Conservation (phyloP, 2,797 vertebrate species). For the Gobio occitaniae region DNA sequence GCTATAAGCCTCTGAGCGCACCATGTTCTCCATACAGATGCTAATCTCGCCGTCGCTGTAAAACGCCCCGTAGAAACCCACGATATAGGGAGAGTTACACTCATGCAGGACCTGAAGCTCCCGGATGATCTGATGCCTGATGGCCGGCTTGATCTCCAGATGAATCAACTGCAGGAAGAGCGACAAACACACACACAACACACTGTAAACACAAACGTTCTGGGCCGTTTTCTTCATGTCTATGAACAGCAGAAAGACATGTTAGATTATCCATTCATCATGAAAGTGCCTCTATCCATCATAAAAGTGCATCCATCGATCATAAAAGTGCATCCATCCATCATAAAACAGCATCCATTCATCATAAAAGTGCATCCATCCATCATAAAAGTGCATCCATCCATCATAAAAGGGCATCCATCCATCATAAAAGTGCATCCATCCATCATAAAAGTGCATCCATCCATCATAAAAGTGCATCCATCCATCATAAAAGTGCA, state of each 20-base stretch:
- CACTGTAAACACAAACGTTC: background rate
- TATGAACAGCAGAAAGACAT: background rate
- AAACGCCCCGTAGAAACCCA: conserved; percentile 88
- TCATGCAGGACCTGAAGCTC: conserved; percentile 86
- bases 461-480: too few species aligned
- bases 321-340: too few species aligned
- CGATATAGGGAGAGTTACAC: conserved; percentile 84
- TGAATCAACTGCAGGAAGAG: conserved; percentile 78
- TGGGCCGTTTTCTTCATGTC: background rate
- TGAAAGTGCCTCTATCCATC: too few species aligned
- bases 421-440: too few species aligned
- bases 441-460: too few species aligned
- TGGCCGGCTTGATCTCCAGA: conserved; percentile 84
- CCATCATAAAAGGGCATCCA: too few species aligned
- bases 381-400: too few species aligned
- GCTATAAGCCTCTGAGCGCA: conserved; percentile 62
- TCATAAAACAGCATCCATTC: too few species aligned
- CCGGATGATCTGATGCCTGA: conserved; percentile 85
- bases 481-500: too few species aligned
- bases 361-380: too few species aligned
- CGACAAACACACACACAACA: background rate
- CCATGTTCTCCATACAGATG: conserved; percentile 99
- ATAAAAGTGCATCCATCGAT: too few species aligned
- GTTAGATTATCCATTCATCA: too few species aligned
- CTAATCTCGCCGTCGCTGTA: conserved; percentile 97